Evolutionary conservation across 92 coral and sea anemone species (phyloP), one percentile per base, ranked within the genome.

Genomic region (Zoanthus gigantus): DNA sequence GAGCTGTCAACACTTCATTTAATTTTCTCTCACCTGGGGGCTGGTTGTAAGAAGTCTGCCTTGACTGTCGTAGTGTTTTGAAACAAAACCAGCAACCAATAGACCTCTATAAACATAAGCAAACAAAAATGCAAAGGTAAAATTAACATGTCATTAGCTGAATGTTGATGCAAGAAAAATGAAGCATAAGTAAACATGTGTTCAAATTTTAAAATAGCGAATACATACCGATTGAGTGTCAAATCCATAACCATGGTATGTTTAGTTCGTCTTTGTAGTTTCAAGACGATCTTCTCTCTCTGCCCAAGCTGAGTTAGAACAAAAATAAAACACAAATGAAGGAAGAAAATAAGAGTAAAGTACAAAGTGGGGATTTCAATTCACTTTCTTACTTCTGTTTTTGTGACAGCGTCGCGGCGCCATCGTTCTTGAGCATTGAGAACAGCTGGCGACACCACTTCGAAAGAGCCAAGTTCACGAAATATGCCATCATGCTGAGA

Each of bases 171-270:
- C 46, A 30, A 69, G 74, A 23, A 31, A 47, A 68, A 68, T 68
- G 60, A 76, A 76, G 60, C 13, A 50, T 48, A 11, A 47, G 18
- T 52, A 76, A 42, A 56, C 47, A 69, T 30, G 72, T 67, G 11
- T 67, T 23, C 45, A 11, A 15, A 81, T n/a, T 9, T 44, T 12
- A 5, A 23, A 32, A 31, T 58, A 47, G 42, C 28, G 8, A 2
- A 6, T 54, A 45, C 16, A 31, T 37, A 81, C 85, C 85, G 85
- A 81, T 81, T 81, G 28, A 66, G 85, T n/a, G 85, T 67, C 75
- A 81, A 66, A 28, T 81, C 85, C 85, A 81, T 10, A 29, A 81
- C 30, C 23, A 63, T n/a, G 9, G 47, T 63, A 1, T 11, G 61
- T 53, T 81, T 65, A 58, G 37, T 65, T 31, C 60, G 14, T 14